A percentile compares a stretch with the other conserved stretches of the same genome.
Conservation (phyloP, 2,888 invertebrate genomes). For the Perithous albicinctus region DNA sequence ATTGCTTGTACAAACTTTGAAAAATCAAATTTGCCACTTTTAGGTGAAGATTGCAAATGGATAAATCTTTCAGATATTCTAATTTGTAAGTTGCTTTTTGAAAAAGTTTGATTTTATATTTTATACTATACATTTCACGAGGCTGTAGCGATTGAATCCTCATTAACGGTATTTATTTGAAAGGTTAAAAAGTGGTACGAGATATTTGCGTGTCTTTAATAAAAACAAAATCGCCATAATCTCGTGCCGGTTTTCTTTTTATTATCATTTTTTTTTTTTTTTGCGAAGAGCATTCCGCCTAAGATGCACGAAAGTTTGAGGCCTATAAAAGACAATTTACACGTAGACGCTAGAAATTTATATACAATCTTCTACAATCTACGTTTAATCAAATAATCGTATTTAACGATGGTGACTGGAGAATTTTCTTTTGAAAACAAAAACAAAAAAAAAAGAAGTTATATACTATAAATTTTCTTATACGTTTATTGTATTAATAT, state of each 20-base stretch:
- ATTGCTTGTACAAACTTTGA: not conserved
- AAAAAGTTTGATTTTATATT: not conserved
- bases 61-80: too few species aligned
- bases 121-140: not conserved
- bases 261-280: too few species aligned
- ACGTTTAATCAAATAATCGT: slow-evolving; percentile 70
- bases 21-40: not conserved
- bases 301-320: slow-evolving; percentile 60
- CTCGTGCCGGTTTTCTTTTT: too few species aligned
- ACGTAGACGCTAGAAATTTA: slow-evolving; percentile 51
- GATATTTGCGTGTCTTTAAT: not conserved
- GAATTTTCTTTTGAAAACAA: slow-evolving; percentile 61
- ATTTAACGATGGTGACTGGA: slow-evolving; percentile 75
- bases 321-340: slow-evolving; percentile 62
- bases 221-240: not conserved
- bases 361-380: slow-evolving; percentile 55
- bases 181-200: not conserved
- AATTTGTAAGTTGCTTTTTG: not conserved
- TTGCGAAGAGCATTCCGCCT: slow-evolving; percentile 60
- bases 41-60: not conserved
- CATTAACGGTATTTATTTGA: not conserved
- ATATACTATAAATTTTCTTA: slow-evolving; percentile 74
- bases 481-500: slow-evolving; percentile 79
- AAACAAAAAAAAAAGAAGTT: slow-evolving; percentile 38
- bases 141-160: not conserved